These are phyloP conservation scores for Sarotherodon lohbergeri DNA, from an alignment of 2,113 vertebrate genomes.

Conservation along the genomic window DNA sequence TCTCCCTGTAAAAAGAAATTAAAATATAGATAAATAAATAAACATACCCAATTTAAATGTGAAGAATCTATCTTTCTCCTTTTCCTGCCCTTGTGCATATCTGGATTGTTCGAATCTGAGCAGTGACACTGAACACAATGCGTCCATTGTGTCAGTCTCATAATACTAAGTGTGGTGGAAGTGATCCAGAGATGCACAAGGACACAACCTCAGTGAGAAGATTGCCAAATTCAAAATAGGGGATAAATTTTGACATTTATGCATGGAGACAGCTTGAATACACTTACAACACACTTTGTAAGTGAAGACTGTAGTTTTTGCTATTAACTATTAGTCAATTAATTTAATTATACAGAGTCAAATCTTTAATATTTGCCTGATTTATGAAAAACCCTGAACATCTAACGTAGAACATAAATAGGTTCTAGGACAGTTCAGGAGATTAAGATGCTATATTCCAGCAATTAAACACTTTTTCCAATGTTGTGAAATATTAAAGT, in stretches of 20 bases:
- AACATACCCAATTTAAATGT: background rate
- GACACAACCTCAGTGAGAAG: background rate
- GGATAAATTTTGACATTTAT: background rate
- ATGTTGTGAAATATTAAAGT: background rate
- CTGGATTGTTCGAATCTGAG: background rate
- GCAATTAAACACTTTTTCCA: background rate
- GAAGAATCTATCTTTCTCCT: background rate
- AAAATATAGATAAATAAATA: background rate
- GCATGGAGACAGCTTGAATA: background rate
- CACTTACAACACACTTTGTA: background rate
- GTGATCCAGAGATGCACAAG: background rate
- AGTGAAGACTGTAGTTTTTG: background rate
- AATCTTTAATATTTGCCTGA: background rate
- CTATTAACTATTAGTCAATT: background rate
- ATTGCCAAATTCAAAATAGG: background rate
- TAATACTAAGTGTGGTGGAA: background rate
- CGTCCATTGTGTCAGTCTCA: background rate
- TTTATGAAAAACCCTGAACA: background rate
- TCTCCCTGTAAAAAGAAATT: background rate
- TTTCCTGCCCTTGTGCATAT: background rate
- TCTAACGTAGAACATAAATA: background rate
- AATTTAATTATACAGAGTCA: background rate
- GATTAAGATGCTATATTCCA: background rate
- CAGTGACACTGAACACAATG: background rate
- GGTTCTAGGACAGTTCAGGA: background rate